phyloP scores from a whole-genome alignment of 1,140 invertebrate species.

The Drosophila serrata region DNA sequence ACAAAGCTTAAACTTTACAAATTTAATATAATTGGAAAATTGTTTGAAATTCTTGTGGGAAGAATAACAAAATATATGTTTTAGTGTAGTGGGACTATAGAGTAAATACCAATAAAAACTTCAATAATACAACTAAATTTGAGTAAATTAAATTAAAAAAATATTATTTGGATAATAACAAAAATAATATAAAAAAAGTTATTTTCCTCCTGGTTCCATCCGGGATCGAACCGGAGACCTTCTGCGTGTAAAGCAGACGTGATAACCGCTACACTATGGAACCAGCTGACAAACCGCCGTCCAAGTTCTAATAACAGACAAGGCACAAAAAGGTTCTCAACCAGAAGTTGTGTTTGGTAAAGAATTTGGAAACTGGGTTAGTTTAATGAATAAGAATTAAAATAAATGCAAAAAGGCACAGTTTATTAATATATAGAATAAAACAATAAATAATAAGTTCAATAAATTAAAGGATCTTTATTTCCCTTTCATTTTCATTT shows the following conservation, averaged over 20 bases:
- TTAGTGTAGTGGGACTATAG: no score
- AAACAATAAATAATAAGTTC: slow-evolving; percentile 5
- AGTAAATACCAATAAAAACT: background rate
- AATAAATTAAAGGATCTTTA: slow-evolving; percentile 5
- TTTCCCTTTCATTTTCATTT: background rate
- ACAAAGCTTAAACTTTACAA: no score
- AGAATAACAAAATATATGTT: no score
- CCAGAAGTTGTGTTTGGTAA: background rate
- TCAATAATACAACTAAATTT: no score
- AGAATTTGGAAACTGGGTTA: slow-evolving; percentile 2
- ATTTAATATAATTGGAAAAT: no score
- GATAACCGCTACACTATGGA: slow-evolving; percentile 88
- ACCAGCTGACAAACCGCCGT: slow-evolving; percentile 37
- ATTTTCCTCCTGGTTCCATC: slow-evolving; percentile 86
- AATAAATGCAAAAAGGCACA: background rate
- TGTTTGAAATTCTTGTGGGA: no score
- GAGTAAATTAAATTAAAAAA: no score
- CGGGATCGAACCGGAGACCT: slow-evolving; percentile 89
- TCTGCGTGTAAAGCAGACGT: slow-evolving; percentile 89
- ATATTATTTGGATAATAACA: no score
- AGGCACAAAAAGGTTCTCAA: background rate
- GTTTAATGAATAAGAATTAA: background rate
- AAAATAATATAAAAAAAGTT: slow-evolving; percentile 30
- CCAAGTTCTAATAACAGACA: slow-evolving; percentile 6
- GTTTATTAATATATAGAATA: slow-evolving; percentile 2